phyloP scores from a whole-genome alignment of 64 coral and sea anemone species.

The Actinia tenebrosa region DNA sequence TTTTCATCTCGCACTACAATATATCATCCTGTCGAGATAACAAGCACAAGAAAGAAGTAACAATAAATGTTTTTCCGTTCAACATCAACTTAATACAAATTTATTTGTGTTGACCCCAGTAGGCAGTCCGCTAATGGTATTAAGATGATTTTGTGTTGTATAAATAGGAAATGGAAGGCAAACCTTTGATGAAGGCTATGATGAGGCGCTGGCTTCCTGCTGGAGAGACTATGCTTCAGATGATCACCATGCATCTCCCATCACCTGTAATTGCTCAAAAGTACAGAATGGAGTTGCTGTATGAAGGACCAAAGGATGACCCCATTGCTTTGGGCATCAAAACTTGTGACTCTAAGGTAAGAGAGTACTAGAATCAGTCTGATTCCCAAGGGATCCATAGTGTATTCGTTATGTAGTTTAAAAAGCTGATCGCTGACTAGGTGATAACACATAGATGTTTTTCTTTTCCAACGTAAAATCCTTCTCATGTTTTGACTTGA shows the following conservation, averaged over 20 bases:
- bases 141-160: not conserved
- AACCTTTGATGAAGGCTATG: slow-evolving; percentile 70
- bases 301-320: slow-evolving; percentile 96
- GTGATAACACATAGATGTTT: too few relatives aligned
- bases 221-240: slow-evolving; percentile 92
- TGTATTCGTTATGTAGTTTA: too few relatives aligned
- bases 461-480: too few relatives aligned
- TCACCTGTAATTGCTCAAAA: slow-evolving; percentile 92
- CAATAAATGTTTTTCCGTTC: too few relatives aligned
- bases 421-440: too few relatives aligned
- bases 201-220: slow-evolving; percentile 94
- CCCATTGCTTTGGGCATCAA: slow-evolving; percentile 83
- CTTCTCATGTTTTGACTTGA: too few relatives aligned
- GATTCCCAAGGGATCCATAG: too few relatives aligned
- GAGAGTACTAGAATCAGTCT: not conserved
- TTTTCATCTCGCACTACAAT: too few relatives aligned
- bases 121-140: not conserved
- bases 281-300: slow-evolving; percentile 94
- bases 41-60: too few relatives aligned
- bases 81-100: too few relatives aligned
- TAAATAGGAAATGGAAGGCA: slow-evolving; percentile 72
- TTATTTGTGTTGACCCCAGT: not conserved
- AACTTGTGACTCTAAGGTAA: slow-evolving; percentile 74
- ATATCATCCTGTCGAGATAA: too few relatives aligned
- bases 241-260: slow-evolving; percentile 98